Base-by-base conservation (phyloP, 2,113 vertebrate species). In the Numenius arquata region DNA sequence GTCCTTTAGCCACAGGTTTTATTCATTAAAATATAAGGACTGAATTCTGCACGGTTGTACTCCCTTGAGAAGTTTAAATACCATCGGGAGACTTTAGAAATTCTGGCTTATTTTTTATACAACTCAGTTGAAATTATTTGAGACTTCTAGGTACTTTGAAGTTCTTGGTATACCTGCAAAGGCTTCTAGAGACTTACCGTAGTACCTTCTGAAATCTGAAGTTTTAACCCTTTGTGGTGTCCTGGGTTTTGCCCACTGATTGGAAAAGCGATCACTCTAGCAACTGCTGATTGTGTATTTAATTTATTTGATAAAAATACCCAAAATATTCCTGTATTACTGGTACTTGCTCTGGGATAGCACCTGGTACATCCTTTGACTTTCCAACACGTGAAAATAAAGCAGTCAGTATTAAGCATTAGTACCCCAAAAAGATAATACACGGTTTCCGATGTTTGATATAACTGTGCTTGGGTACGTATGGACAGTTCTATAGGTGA, bases 241-340 rank as follows among this genome's bases (percentile, higher is more conserved):
- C 19, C 19, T 13, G 19, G 8, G 22, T 63, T 71, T 59, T 71
- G 17, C 10, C 12, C 6, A 1, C 73, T 6, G 5, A 56, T 26
- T 7, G 1, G 19, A 58, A n/a, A 8, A 45, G 13, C 0, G 2
- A 30, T n/a, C 5, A 0, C 15, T 45, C 29, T 84, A 26, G 12
- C 23, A 32, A 4, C 20, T 70, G 26, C 27, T 86, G 38, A 13
- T 12, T 11, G 7, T 5, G 5, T 29, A 4, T 88, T 80, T 88
- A 21, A 41, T 41, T 83, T 77, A 10, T 56, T 86, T 59, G 15
- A 6, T 67, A 20, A 47, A 78, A 86, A 6, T 41, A n/a, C 21
- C 11, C 15, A 2, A 77, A 74, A 84, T 52, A 22, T n/a, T 65
- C 12, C 5, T 14, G 0, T 56, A 4, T 38, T 18, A 7, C 14